Evolutionary conservation across 2,113 vertebrate genomes (phyloP), one percentile per base, ranked within the genome.

Genomic region (Hippoglossus stenolepis): DNA sequence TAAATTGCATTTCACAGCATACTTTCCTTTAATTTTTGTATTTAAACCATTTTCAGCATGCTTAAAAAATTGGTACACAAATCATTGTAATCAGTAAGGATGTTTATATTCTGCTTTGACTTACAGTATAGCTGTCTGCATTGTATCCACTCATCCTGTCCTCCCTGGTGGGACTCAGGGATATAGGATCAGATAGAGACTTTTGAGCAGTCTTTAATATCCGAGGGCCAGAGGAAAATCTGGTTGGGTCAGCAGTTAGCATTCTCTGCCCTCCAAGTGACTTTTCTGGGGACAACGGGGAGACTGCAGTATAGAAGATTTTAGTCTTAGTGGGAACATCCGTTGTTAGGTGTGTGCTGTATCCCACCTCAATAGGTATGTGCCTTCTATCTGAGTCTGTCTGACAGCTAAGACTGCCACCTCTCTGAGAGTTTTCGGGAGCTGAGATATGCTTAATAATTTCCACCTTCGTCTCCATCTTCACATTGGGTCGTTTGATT

Each of bases 391-490:
- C 97, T 93, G 94, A 91, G 78, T 98, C 97, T 86, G 97, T 98
- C 92, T 98, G 97, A 92, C 97, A 96, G 85, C 97, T 97, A 83
- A 98, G 93, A 87, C 97, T 99, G 85, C 96, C 96, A 85, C 97
- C 97, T 94, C 94, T 96, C 61, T 94, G 96, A 70, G 95, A 97
- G 88, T 96, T 98, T 92, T 98, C 97, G 82, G 97, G 96, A 85
- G 97, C 97, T 84, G 97, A 98, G 92, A 98, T 98, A 65, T 98
- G 96, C 68, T 97, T 97, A 88, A 97, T 91, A 53, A 99, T 97
- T 95, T 99, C 97, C 86, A 99, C 95, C 82, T 97, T 97, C 51
- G 96, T 95, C 86, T 99, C 97, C 85, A 96, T 88, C 76, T 95
- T 93, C 17, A 98, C 95, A 61, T 83, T 96, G 91, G 85, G 97